phyloP scores from a whole-genome alignment of 2,797 vertebrate species.

The Chrysocyon brachyurus region DNA sequence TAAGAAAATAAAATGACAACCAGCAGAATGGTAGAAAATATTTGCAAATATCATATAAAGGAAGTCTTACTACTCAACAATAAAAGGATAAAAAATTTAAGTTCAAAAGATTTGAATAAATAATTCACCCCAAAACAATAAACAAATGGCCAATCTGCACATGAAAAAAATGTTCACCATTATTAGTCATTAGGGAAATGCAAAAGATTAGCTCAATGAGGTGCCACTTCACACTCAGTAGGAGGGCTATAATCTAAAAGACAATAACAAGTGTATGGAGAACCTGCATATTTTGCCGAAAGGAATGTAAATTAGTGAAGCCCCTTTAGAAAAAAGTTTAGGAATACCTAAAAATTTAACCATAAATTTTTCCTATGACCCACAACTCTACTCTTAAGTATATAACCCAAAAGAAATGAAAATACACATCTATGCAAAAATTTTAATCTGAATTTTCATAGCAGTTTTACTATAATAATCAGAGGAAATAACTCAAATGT shows the following conservation, averaged over 20 bases:
- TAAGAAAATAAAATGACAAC: slow-evolving; percentile 29
- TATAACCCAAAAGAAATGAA: not conserved
- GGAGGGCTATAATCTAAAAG: not conserved
- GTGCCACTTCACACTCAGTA: not conserved
- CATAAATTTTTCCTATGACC: not conserved
- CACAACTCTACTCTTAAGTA: not conserved
- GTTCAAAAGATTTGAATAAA: slow-evolving; percentile 20
- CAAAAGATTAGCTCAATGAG: not conserved
- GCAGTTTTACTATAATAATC: not conserved
- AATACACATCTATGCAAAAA: not conserved
- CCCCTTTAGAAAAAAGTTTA: not conserved
- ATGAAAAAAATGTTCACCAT: not conserved
- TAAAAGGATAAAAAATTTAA: not conserved
- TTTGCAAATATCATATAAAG: not conserved
- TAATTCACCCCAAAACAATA: not conserved
- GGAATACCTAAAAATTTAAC: not conserved
- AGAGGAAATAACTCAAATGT: not conserved
- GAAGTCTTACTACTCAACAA: not conserved
- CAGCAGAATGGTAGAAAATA: not conserved
- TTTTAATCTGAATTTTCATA: not conserved
- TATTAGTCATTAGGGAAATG: not conserved
- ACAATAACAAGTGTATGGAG: not conserved
- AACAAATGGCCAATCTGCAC: not conserved
- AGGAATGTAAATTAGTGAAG: not conserved
- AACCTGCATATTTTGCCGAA: not conserved